Base-by-base conservation (phyloP, 1,140 invertebrate genomes). In the Cryptotermes secundus region DNA sequence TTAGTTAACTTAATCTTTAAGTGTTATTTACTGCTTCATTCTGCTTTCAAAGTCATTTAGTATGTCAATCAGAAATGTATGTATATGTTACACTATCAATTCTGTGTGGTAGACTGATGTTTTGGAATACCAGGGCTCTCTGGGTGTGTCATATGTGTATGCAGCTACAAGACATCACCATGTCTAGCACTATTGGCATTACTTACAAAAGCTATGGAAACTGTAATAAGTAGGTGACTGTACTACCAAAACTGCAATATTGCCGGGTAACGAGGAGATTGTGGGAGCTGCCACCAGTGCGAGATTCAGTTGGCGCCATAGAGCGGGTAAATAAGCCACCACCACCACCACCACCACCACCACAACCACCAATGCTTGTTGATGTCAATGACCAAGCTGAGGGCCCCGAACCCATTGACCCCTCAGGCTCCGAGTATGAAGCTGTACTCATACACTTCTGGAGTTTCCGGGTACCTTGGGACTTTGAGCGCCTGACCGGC, bases 191-290 rank as follows among this genome's bases (percentile, higher is more conserved):
- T 72, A 72, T 72, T 72, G 59, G n/a, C 31, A n/a, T 31, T 72
- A 72, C 59, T 72, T 72, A 72, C 26, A 72, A 72, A 72, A n/a
- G 0, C n/a, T 72, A 72, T 72, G 14, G 26, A 72, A 72, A 72
- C 59, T 72, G 36, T 59, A 72, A 83, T 36, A 83, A 81, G 81
- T 38, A 87, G 87, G 89, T 90, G 89, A 89, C 89, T 89, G 94
- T 96, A 96, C 95, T 96, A 96, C 95, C 95, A 95, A 96, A 96
- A 95, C 95, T 96, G 94, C 94, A 95, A 95, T 96, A 96, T 93
- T 96, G 95, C 92, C 95, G 94, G 91, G 95, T 94, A 91, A 93
- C 92, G 89, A 94, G 93, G 90, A 94, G 92, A 91, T 92, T 93
- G 89, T 92, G 91, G 88, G 88, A 87, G 87, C 87, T 84, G 86